phyloP scores from a whole-genome alignment of 2,888 invertebrate species.

The Lycophotia porphyrea region DNA sequence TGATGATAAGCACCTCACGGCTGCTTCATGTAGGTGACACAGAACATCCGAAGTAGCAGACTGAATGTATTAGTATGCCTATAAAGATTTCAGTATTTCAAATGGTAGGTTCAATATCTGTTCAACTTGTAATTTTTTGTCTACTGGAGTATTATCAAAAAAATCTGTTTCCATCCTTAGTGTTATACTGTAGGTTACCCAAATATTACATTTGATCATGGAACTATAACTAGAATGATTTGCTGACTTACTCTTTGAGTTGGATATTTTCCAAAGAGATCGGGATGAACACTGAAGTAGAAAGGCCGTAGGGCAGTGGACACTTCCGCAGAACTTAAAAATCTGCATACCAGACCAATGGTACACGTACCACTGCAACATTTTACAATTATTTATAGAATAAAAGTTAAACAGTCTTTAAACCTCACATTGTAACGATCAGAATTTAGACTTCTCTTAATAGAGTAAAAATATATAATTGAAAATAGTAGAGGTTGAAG shows the following conservation, averaged over 20 bases:
- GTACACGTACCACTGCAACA: conserved; percentile 72
- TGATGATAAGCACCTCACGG: too few relatives aligned
- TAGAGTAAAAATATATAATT: conserved; percentile 4
- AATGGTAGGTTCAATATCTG: neutral
- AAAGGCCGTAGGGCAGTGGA: conserved; percentile 97
- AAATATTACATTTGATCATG: neutral
- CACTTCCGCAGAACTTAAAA: conserved; percentile 94
- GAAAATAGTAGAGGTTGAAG: conserved; percentile 1
- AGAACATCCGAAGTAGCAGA: neutral
- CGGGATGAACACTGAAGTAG: conserved; percentile 98
- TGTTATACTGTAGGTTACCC: neutral
- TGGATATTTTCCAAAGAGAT: conserved; percentile 97
- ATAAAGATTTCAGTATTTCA: neutral
- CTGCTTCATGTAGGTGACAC: neutral
- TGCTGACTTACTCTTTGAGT: conserved; percentile 93
- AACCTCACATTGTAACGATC: too few relatives aligned
- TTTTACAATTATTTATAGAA: neutral
- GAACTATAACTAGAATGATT: neutral
- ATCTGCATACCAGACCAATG: conserved; percentile 78
- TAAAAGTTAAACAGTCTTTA: neutral
- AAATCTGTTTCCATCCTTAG: neutral
- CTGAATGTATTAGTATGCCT: neutral
- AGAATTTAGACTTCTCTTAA: neutral
- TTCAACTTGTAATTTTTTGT: neutral
- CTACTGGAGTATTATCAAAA: neutral